Evolutionary conservation across 2,113 vertebrate species (phyloP).

Genomic region (Leucosticte australis): DNA sequence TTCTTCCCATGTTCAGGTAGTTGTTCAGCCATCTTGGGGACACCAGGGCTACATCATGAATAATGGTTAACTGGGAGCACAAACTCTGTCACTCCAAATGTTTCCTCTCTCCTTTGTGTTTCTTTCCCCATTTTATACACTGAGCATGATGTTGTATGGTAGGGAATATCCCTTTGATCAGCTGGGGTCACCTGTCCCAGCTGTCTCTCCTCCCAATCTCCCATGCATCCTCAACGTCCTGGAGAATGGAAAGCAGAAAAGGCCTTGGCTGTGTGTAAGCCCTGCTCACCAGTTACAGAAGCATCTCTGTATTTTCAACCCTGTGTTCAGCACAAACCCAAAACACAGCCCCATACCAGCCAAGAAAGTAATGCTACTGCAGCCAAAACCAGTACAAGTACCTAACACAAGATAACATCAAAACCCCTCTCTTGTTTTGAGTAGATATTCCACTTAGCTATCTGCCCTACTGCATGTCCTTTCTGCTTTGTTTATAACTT

Average conservation of each 20-base stretch:
- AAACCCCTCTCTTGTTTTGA: neutral
- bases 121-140: neutral
- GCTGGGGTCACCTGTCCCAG: neutral
- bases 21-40: neutral
- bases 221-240: neutral
- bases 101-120: neutral
- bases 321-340: neutral
- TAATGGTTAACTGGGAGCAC: neutral
- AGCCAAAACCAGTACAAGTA: neutral
- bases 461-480: neutral
- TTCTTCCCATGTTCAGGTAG: neutral
- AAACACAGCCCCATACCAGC: neutral
- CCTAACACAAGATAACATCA: neutral
- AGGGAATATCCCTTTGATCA: neutral
- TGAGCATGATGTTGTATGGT: too few species aligned
- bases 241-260: neutral
- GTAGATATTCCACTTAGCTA: neutral
- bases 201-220: neutral
- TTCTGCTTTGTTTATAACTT: neutral
- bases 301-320: fast-evolving
- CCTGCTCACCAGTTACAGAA: neutral
- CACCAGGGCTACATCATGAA: too few species aligned
- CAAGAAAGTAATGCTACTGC: neutral
- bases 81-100: neutral
- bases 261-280: neutral